phyloP scores from a whole-genome alignment of 2,113 vertebrate genomes.

The Centropus unirufus region DNA sequence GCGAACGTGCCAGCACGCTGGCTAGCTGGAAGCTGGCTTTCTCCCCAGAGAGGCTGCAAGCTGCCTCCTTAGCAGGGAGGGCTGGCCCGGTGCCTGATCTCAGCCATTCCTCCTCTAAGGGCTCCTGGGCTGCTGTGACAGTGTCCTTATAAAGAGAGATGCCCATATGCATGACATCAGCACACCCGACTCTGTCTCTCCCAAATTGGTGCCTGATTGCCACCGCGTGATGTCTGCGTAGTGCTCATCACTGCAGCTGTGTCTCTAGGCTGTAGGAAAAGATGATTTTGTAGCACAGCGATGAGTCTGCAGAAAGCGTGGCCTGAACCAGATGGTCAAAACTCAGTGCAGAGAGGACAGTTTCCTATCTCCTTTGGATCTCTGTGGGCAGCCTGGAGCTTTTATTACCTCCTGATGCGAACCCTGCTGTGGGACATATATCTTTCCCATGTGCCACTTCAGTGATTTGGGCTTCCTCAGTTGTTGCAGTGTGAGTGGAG shows the following conservation, averaged over 20 bases:
- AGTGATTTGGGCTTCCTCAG: neutral
- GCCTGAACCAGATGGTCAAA: neutral
- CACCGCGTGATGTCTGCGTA: accelerated
- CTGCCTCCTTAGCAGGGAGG: neutral
- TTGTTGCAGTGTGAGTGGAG: neutral
- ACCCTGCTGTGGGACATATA: neutral
- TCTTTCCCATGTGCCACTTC: neutral
- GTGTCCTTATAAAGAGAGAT: neutral
- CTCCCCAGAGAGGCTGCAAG: neutral
- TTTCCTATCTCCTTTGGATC: neutral
- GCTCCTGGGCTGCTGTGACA: neutral
- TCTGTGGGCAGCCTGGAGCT: neutral
- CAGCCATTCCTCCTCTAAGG: accelerated
- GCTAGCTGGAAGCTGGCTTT: neutral
- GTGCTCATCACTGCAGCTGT: neutral
- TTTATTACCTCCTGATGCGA: neutral
- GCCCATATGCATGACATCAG: accelerated
- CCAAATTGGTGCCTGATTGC: neutral
- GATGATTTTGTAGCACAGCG: neutral
- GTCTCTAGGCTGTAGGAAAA: neutral
- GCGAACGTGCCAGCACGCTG: accelerated
- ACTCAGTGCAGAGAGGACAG: neutral
- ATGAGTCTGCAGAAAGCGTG: neutral
- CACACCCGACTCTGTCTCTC: accelerated
- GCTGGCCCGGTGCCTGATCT: neutral